Evolutionary conservation across 2,797 vertebrate species (phyloP), one percentile per base, ranked within the genome.

Genomic region (Thalassophryne amazonica): DNA sequence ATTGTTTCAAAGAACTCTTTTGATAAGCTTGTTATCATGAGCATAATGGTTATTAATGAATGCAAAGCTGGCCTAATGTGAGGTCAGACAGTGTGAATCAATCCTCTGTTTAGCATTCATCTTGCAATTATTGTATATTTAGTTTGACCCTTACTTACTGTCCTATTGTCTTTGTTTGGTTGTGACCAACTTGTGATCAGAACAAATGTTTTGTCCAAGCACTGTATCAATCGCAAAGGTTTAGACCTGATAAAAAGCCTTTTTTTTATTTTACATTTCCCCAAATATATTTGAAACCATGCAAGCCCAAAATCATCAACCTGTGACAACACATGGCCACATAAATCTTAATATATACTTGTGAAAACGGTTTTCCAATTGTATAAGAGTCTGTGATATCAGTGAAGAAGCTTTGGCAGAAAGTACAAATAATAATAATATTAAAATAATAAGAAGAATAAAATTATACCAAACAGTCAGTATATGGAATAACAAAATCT

Each of bases 151-250:
- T 9, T 2, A 5, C 37, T 39, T 25, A 12, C 20, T 0, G 5
- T 18, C 21, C n/a, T 6, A 4, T 28, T 51, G 59, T 53, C 50
- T 25, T 6, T 6, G 31, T 59, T 61, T 25, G 58, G 48, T 15
- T 7, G 0, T 3, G 38, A 14, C 21, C 49, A 0, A 1, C 11
- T 10, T 21, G 7, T 13, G 17, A 39, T 42, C 6, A 31, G 34
- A 40, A 39, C 30, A 48, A 56, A 53, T 29, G 41, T 42, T 55
- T 14, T 31, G 33, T 47, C 12, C 42, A 60, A 31, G 40, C 58
- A 15, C 9, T 23, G 15, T n/a, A n/a, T n/a, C n/a, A n/a, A n/a
- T n/a, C n/a, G n/a, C n/a, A n/a, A n/a, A n/a, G n/a, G n/a, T n/a
- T n/a, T n/a, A n/a, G n/a, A n/a, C n/a, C n/a, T n/a, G n/a, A n/a